These are phyloP conservation scores for Pelagia noctiluca DNA, from an alignment of 30 jellyfish, hydroid and myxozoan species.

Conservation along the genomic window DNA sequence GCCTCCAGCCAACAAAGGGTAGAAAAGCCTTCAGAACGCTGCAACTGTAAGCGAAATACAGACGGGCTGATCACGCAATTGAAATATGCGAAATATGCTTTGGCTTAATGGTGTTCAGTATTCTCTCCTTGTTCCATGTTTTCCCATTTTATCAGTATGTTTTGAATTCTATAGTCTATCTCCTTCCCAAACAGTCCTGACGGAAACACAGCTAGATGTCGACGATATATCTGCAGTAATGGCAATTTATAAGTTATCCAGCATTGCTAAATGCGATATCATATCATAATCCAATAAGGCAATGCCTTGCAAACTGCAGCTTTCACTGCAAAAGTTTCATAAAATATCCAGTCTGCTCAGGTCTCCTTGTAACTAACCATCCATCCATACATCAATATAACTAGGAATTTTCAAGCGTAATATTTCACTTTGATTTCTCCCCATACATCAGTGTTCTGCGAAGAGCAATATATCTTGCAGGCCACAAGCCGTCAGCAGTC, in stretches of 20 bases:
- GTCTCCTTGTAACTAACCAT: neutral
- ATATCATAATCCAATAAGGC: neutral
- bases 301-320: neutral
- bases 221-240: too few relatives aligned
- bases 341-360: neutral
- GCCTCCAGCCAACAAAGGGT: too few relatives aligned
- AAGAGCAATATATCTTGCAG: slow-evolving; percentile 59
- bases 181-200: too few relatives aligned
- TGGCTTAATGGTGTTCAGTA: too few relatives aligned
- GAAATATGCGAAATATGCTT: too few relatives aligned
- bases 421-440: slow-evolving; percentile 1
- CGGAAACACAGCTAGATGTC: too few relatives aligned
- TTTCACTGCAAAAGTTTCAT: neutral
- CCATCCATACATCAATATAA: neutral
- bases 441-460: slow-evolving; percentile 38
- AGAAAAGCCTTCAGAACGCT: too few relatives aligned
- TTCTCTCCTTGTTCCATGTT: too few relatives aligned
- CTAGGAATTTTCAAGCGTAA: neutral
- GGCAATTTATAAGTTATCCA: neutral
- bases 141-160: too few relatives aligned
- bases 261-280: neutral
- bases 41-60: too few relatives aligned
- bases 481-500: slow-evolving; percentile 59
- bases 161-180: too few relatives aligned
- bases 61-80: too few relatives aligned